Percentiles rank a stretch among this genome's conserved stretches.
phyloP scores from a whole-genome alignment of 2,797 vertebrate genomes.

The Sebastes steindachneri region DNA sequence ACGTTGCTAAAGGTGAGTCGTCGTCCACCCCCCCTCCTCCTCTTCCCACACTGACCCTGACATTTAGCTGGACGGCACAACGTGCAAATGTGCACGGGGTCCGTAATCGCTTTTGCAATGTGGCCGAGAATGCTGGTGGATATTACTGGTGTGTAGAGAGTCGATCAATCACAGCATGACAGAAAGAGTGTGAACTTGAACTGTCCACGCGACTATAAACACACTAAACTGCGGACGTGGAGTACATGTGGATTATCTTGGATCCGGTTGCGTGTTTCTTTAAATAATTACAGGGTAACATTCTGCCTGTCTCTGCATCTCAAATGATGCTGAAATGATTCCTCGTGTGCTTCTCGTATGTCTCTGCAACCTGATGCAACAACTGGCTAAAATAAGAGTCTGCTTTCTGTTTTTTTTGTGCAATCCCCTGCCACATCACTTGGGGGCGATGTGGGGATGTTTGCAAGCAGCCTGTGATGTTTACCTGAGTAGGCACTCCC shows the following conservation, averaged over 20 bases:
- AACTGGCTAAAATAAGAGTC: slow-evolving; percentile 8
- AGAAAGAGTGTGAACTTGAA: slow-evolving; percentile 44
- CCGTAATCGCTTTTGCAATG: slow-evolving; percentile 39
- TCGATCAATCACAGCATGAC: slow-evolving; percentile 45
- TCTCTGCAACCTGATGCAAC: neutral
- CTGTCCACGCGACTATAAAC: slow-evolving; percentile 38
- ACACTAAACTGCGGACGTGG: slow-evolving; percentile 14
- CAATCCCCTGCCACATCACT: slow-evolving; percentile 21
- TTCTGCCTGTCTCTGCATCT: slow-evolving; percentile 14
- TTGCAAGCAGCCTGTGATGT: neutral
- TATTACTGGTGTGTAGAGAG: slow-evolving; percentile 39
- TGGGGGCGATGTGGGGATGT: slow-evolving; percentile 18
- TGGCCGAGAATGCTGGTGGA: slow-evolving; percentile 30
- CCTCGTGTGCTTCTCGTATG: neutral
- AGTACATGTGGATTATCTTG: slow-evolving; percentile 18
- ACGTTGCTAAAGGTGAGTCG: slow-evolving; percentile 12
- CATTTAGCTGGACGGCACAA: slow-evolving; percentile 54
- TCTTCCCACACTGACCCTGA: slow-evolving; percentile 47
- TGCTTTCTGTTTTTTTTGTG: neutral
- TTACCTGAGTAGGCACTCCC: slow-evolving; percentile 93
- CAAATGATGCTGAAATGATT: slow-evolving; percentile 3
- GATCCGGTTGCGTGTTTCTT: slow-evolving; percentile 31
- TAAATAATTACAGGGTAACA: slow-evolving; percentile 45
- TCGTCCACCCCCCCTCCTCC: neutral
- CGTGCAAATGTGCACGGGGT: slow-evolving; percentile 18